Conservation (phyloP, 2,113 vertebrate genomes). For the Pogonocichla stellata region DNA sequence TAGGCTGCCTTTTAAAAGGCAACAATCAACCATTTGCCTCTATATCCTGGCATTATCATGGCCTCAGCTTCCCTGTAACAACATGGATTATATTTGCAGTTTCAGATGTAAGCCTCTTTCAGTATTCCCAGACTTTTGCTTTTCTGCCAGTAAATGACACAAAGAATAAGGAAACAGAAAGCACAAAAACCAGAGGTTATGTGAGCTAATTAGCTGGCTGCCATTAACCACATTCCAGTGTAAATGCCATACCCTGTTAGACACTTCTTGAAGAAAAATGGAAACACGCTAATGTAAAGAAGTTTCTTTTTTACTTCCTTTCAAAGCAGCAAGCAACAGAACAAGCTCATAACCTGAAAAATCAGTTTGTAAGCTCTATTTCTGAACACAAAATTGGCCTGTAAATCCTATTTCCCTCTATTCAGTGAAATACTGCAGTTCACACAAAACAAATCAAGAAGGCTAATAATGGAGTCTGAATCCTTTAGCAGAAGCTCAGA, state of each 20-base stretch:
- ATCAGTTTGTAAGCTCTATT: no score
- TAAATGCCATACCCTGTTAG: background rate
- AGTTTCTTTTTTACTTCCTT: background rate
- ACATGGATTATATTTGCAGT: background rate
- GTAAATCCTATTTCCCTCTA: background rate
- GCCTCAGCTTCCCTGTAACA: background rate
- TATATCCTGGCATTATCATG: no score
- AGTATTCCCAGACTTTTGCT: background rate
- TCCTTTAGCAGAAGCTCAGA: background rate
- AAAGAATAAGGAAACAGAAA: background rate
- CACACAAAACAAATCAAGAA: background rate
- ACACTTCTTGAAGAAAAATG: background rate
- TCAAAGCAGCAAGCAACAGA: background rate
- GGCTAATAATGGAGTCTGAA: background rate
- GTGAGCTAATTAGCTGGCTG: background rate
- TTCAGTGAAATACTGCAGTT: background rate
- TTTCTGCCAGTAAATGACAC: background rate
- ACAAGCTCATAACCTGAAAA: background rate
- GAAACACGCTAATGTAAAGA: rapidly evolving
- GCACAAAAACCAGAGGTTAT: background rate
- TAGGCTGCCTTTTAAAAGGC: background rate
- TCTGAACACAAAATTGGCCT: background rate
- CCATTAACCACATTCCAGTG: background rate
- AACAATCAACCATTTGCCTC: background rate
- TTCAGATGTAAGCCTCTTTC: background rate